A percentile compares a stretch with the other conserved stretches of the same genome.
Evolutionary conservation across 2,888 invertebrate species (phyloP).

Genomic region (Vanessa cardui): DNA sequence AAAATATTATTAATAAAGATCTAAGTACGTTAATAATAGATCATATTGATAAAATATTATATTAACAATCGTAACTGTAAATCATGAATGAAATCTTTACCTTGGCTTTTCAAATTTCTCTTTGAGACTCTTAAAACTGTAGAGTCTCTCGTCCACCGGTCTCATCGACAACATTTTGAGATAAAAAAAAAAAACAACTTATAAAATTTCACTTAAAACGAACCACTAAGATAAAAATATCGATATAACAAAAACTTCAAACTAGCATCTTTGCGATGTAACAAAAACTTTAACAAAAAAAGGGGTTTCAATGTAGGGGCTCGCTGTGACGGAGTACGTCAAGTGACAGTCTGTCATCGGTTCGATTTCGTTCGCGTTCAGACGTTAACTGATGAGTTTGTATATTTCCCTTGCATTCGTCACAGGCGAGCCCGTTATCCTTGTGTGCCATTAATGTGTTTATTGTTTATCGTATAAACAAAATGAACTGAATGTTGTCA

Average conservation of each 20-base stretch:
- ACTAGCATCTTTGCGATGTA: constrained; percentile 9
- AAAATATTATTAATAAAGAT: no score
- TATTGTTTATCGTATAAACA: constrained; percentile 22
- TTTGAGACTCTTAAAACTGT: constrained; percentile 68
- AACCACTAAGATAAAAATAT: constrained; percentile 18
- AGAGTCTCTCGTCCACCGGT: constrained; percentile 64
- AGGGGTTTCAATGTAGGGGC: constrained; percentile 13
- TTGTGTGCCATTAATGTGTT: constrained; percentile 29
- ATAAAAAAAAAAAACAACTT: not conserved
- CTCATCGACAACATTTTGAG: constrained; percentile 65
- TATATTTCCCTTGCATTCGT: constrained; percentile 42
- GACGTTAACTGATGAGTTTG: constrained; percentile 47
- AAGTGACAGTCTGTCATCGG: constrained; percentile 46
- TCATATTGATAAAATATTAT: no score
- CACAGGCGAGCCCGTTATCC: constrained; percentile 46
- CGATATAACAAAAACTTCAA: constrained; percentile 18
- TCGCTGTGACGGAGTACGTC: constrained; percentile 35
- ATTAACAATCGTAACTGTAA: no score
- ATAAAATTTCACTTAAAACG: constrained; percentile 39
- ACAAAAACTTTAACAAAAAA: constrained; percentile 19
- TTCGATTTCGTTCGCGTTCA: constrained; percentile 49
- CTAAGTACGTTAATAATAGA: no score
- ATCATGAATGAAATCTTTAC: constrained; percentile 48
- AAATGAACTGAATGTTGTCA: constrained; percentile 24
- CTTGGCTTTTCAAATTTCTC: constrained; percentile 71